phyloP scores from a whole-genome alignment of 1,140 invertebrate genomes.

The Trichomalopsis sarcophagae region DNA sequence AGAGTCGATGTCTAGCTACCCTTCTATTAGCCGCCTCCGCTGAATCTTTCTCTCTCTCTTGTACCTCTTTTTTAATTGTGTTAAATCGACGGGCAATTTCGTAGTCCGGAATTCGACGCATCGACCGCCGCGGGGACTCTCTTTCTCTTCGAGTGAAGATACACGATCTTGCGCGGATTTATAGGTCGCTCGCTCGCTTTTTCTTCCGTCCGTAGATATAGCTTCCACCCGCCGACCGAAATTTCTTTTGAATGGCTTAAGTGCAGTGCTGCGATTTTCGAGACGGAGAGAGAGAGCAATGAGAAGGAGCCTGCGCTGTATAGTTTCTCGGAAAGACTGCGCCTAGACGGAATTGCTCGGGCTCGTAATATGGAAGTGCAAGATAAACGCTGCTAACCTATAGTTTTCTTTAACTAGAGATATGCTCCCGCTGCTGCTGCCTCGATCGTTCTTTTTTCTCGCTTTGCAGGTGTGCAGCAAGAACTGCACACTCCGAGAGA shows the following conservation, averaged over 20 bases:
- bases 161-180: slow-evolving; percentile 65
- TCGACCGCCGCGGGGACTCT: slow-evolving; percentile 34
- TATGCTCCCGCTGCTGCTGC: not conserved
- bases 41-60: not conserved
- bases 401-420: slow-evolving; percentile 47
- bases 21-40: slow-evolving; percentile 68
- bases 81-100: slow-evolving; percentile 74
- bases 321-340: slow-evolving; percentile 25
- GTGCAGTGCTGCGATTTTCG: slow-evolving; percentile 41
- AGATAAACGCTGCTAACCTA: slow-evolving; percentile 44
- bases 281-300: slow-evolving; percentile 6
- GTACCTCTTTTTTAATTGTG: slow-evolving; percentile 71
- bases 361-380: slow-evolving; percentile 46
- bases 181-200: slow-evolving; percentile 54
- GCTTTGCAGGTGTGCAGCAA: not conserved
- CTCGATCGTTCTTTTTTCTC: not conserved
- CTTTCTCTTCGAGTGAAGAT: slow-evolving; percentile 10
- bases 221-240: slow-evolving; percentile 32
- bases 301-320: slow-evolving; percentile 23
- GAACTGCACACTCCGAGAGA: not conserved
- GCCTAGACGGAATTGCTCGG: slow-evolving; percentile 42
- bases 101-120: slow-evolving; percentile 63
- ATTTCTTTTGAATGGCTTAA: slow-evolving; percentile 20
- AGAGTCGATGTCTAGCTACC: slow-evolving; percentile 70
- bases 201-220: not conserved